A percentile compares a stretch with the other conserved stretches of the same genome.
Evolutionary conservation across 2,888 invertebrate genomes (phyloP).

Genomic region (Neelides folsomi): DNA sequence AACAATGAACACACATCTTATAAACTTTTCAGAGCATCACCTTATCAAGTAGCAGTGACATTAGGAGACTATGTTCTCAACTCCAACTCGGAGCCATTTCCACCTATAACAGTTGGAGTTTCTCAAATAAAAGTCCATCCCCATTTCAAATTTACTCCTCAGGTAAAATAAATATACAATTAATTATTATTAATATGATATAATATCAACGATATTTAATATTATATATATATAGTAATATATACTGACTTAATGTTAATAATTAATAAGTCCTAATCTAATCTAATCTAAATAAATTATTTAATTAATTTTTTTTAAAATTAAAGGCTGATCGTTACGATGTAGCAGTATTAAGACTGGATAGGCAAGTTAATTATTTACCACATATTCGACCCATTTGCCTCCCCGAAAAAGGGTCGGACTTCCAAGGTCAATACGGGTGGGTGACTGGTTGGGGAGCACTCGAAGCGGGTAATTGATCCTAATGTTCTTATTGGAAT

Average conservation of each 20-base stretch:
- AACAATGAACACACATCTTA: background rate
- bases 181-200: background rate
- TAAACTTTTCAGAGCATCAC: conserved; percentile 52
- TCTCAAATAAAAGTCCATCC: conserved; percentile 79
- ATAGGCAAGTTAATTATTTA: conserved; percentile 71
- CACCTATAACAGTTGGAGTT: conserved; percentile 86
- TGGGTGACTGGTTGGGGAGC: conserved; percentile 93
- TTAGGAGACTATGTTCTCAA: conserved; percentile 87
- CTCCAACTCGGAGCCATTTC: conserved; percentile 77
- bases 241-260: too few relatives aligned
- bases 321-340: conserved; percentile 59
- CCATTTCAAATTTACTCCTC: conserved; percentile 82
- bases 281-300: background rate
- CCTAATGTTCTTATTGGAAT: background rate
- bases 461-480: conserved; percentile 46
- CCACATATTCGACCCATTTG: conserved; percentile 85
- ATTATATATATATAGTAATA: background rate
- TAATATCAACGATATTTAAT: background rate
- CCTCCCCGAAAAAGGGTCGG: conserved; percentile 74
- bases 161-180: conserved; percentile 37
- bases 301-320: background rate
- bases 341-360: conserved; percentile 74
- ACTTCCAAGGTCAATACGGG: conserved; percentile 77
- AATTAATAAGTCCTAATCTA: too few relatives aligned
- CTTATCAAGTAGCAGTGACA: conserved; percentile 80